Percentiles rank a stretch among this genome's conserved stretches.
These are phyloP conservation scores for Xanthostigma xanthostigma DNA, from an alignment of 2,888 invertebrate species.

Conservation along the genomic window DNA sequence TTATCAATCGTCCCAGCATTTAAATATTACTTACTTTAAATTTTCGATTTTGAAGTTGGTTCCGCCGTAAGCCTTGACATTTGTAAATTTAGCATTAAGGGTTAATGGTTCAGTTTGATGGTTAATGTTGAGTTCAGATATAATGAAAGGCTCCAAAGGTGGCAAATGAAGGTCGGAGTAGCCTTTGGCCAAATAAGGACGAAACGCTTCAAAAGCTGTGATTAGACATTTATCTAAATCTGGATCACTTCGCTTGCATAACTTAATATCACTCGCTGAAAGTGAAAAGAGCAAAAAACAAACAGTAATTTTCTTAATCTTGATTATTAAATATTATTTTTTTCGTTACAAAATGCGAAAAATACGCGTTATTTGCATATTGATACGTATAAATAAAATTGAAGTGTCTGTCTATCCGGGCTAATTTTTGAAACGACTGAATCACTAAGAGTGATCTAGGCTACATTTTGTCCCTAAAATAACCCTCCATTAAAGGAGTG, in stretches of 20 bases:
- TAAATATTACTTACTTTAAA: slow-evolving; percentile 40
- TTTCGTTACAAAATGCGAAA: too few species aligned
- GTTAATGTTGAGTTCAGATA: slow-evolving; percentile 52
- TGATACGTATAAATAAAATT: too few species aligned
- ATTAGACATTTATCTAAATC: slow-evolving; percentile 45
- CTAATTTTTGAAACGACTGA: too few species aligned
- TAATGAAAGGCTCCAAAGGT: slow-evolving; percentile 49
- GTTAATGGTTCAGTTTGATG: slow-evolving; percentile 53
- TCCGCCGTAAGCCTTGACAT: slow-evolving; percentile 47
- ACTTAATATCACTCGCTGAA: slow-evolving; percentile 49
- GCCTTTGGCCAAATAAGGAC: slow-evolving; percentile 41
- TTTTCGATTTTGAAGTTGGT: slow-evolving; percentile 47
- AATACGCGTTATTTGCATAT: too few species aligned
- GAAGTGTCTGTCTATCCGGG: too few species aligned
- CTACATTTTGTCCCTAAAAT: too few species aligned
- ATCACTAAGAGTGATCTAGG: too few species aligned
- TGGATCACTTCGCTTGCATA: slow-evolving; percentile 48
- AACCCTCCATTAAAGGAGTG: too few species aligned
- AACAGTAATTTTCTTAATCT: too few species aligned
- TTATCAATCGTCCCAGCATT: not conserved
- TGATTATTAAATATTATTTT: too few species aligned
- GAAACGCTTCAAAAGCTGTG: slow-evolving; percentile 40
- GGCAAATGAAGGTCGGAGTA: slow-evolving; percentile 55
- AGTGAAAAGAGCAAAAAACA: slow-evolving; percentile 11
- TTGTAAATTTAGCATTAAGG: slow-evolving; percentile 47